phyloP scores from a whole-genome alignment of 2,797 vertebrate species.

The Phoeniculus purpureus region DNA sequence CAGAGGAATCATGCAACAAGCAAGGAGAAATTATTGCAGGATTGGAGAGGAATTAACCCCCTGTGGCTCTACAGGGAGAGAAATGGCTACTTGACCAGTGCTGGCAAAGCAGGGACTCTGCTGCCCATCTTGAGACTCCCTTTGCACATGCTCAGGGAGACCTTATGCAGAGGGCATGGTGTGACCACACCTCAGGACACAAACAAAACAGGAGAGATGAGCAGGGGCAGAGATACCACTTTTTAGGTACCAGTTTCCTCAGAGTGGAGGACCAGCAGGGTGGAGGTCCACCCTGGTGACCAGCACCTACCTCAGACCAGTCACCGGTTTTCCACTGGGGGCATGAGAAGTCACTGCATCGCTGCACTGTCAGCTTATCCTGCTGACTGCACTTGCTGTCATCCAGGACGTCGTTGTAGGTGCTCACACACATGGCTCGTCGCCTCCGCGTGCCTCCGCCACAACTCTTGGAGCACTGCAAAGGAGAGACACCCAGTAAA shows the following conservation, averaged over 20 bases:
- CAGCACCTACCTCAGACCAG: conserved; percentile 92
- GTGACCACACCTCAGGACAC: rapidly evolving
- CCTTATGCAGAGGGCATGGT: neutral
- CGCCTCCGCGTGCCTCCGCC: conserved; percentile 88
- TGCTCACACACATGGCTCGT: conserved; percentile 88
- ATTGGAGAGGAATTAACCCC: neutral
- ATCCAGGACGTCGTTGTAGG: conserved; percentile 82
- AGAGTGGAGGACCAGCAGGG: neutral
- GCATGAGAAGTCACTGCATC: conserved; percentile 92
- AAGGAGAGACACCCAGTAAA: neutral
- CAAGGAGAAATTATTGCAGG: neutral
- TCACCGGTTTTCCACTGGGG: conserved; percentile 93
- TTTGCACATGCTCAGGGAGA: neutral
- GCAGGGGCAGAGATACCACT: neutral
- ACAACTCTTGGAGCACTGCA: conserved; percentile 94
- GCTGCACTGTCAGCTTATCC: conserved; percentile 88
- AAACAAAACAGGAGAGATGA: rapidly evolving
- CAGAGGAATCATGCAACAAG: neutral
- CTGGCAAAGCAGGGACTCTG: neutral
- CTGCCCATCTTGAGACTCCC: neutral
- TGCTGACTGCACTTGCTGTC: conserved; percentile 92
- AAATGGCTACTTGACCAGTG: neutral
- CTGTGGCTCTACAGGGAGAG: neutral
- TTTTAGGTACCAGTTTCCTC: neutral
- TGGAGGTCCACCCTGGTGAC: neutral